A percentile compares a stretch with the other conserved stretches of the same genome.
These are phyloP conservation scores for Rhinella marina DNA, from an alignment of 2,797 vertebrate genomes.

Conservation along the genomic window DNA sequence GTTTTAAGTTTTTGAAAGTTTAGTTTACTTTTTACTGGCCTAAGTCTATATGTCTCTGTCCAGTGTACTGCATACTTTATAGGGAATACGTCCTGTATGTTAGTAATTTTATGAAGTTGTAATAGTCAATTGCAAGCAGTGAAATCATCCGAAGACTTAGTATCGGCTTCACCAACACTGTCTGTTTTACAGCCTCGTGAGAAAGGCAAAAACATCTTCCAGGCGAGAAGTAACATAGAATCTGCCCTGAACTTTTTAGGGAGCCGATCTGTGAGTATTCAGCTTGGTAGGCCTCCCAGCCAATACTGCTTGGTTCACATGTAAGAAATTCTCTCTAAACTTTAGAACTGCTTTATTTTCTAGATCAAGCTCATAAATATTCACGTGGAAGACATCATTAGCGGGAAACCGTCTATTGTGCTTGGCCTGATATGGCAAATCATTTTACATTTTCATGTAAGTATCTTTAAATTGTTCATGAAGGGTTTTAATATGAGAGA, in stretches of 20 bases:
- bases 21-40: no score
- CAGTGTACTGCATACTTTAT: neutral
- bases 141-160: neutral
- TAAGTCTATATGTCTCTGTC: neutral
- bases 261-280: conserved; percentile 84
- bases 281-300: conserved; percentile 51
- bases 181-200: conserved; percentile 82
- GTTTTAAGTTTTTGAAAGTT: no score
- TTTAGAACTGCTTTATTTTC: conserved; percentile 62
- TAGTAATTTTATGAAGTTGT: neutral
- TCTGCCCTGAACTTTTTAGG: conserved; percentile 88
- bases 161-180: conserved; percentile 41
- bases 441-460: conserved; percentile 95
- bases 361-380: conserved; percentile 98
- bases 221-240: conserved; percentile 91
- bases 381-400: conserved; percentile 92
- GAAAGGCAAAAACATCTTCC: conserved; percentile 85
- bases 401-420: conserved; percentile 94
- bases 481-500: neutral
- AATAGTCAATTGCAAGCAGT: neutral
- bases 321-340: conserved; percentile 63
- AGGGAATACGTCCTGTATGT: neutral
- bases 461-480: conserved; percentile 65
- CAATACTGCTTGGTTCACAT: conserved; percentile 46
- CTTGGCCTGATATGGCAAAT: conserved; percentile 96